Evolutionary conservation across 2,888 invertebrate species (phyloP).

Genomic region (Loripinus fragilis): DNA sequence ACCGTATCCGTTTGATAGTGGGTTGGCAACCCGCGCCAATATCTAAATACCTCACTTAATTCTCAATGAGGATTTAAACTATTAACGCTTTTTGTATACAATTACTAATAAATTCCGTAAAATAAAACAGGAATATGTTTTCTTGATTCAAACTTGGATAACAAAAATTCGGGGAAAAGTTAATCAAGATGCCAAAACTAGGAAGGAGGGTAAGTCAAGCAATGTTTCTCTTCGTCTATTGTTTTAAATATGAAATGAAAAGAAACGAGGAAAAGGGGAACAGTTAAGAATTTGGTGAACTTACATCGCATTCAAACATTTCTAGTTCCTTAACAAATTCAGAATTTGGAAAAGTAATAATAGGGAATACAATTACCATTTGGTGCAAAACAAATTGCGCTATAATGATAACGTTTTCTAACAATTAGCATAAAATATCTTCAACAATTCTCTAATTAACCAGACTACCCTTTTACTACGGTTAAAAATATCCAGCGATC

Average conservation of each 20-base stretch:
- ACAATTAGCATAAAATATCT: no score
- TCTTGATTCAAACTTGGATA: conserved; percentile 25
- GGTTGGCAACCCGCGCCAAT: conserved; percentile 46
- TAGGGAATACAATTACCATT: no score
- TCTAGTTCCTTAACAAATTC: no score
- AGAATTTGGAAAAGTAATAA: no score
- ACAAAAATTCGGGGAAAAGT: neutral
- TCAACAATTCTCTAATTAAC: no score
- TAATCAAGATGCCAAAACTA: conserved; percentile 42
- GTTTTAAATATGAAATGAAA: neutral
- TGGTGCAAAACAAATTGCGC: no score
- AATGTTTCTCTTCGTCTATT: neutral
- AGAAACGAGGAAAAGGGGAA: no score
- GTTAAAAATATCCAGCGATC: neutral
- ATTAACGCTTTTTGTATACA: conserved; percentile 20
- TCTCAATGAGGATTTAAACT: conserved; percentile 1
- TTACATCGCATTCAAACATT: no score
- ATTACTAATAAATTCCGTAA: conserved; percentile 22
- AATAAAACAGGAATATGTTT: conserved; percentile 39
- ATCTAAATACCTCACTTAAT: neutral
- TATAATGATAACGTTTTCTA: no score
- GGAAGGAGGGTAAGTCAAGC: conserved; percentile 46
- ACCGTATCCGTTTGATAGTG: conserved; percentile 40
- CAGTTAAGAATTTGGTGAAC: no score
- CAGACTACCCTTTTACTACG: neutral